Conservation (phyloP, 2,797 vertebrate species). For the Diplodus sargus region DNA sequence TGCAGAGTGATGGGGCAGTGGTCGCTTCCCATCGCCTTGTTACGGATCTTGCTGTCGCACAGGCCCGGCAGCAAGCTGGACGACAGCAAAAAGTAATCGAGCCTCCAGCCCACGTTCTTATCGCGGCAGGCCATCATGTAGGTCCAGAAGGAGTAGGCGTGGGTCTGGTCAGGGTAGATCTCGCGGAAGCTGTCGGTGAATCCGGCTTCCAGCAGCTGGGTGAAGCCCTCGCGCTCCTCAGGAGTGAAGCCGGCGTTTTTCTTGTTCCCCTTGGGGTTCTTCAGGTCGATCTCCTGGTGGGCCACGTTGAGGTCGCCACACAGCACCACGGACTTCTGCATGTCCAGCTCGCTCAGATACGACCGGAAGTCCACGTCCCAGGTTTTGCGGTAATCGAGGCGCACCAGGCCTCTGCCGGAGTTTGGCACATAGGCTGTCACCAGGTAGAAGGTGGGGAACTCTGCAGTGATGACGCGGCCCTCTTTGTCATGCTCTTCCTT, state of each 20-base stretch:
- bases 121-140: conserved; percentile 93
- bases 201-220: conserved; percentile 85
- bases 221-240: conserved; percentile 90
- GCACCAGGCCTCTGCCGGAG: conserved; percentile 87
- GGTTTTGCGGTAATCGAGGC: conserved; percentile 90
- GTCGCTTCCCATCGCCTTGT: conserved; percentile 90
- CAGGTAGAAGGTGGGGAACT: conserved; percentile 88
- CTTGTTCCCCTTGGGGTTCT: conserved; percentile 92
- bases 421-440: conserved; percentile 93
- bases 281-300: conserved; percentile 93
- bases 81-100: conserved; percentile 93
- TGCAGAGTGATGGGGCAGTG: conserved; percentile 93
- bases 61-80: conserved; percentile 84
- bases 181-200: conserved; percentile 92
- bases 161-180: conserved; percentile 86
- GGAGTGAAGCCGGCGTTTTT: conserved; percentile 92
- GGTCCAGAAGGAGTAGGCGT: conserved; percentile 95
- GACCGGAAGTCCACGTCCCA: conserved; percentile 90
- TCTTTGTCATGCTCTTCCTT: conserved; percentile 94
- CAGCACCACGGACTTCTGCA: conserved; percentile 89
- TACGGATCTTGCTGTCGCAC: conserved; percentile 93
- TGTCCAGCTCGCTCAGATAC: conserved; percentile 87
- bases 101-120: conserved; percentile 94
- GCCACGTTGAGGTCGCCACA: conserved; percentile 95
- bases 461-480: conserved; percentile 92